A percentile compares a stretch with the other conserved stretches of the same genome.
Evolutionary conservation across 1,140 invertebrate genomes (phyloP).

Genomic region (Meloidogyne exigua): DNA sequence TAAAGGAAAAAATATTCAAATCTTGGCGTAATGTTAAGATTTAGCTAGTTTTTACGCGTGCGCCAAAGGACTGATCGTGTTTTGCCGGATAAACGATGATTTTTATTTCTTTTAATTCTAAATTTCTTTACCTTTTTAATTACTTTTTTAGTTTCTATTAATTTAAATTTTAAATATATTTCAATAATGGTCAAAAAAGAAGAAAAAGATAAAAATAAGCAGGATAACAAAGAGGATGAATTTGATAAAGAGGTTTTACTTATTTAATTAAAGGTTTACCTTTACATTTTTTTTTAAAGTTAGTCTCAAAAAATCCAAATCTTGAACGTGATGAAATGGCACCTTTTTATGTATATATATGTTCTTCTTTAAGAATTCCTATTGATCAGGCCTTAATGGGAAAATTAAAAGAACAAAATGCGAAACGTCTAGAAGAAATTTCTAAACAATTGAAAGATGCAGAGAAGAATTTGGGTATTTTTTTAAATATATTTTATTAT

Average conservation of each 20-base stretch:
- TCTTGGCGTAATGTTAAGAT: too few relatives aligned
- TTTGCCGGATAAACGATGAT: too few relatives aligned
- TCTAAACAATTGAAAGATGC: conserved; percentile 89
- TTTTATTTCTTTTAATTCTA: too few relatives aligned
- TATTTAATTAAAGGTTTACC: neutral
- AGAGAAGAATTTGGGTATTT: conserved; percentile 76
- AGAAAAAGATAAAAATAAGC: neutral
- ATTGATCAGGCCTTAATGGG: conserved; percentile 75
- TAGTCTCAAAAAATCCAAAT: conserved; percentile 53
- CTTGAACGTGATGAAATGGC: conserved; percentile 75
- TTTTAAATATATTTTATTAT: conserved; percentile 14
- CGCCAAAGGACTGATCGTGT: too few relatives aligned
- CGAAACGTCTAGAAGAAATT: conserved; percentile 76
- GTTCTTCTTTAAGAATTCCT: conserved; percentile 70
- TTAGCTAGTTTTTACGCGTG: too few relatives aligned
- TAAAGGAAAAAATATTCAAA: too few relatives aligned
- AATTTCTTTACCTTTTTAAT: too few relatives aligned
- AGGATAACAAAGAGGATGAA: neutral
- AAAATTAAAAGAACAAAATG: conserved; percentile 82
- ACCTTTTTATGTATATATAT: conserved; percentile 90
- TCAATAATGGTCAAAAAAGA: neutral
- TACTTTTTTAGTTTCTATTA: too few relatives aligned
- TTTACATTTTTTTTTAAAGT: conserved; percentile 6
- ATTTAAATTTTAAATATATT: too few relatives aligned
- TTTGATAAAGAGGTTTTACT: neutral